Conservation (phyloP, 2,797 vertebrate genomes). For the Triplophysa yarkandensis region DNA sequence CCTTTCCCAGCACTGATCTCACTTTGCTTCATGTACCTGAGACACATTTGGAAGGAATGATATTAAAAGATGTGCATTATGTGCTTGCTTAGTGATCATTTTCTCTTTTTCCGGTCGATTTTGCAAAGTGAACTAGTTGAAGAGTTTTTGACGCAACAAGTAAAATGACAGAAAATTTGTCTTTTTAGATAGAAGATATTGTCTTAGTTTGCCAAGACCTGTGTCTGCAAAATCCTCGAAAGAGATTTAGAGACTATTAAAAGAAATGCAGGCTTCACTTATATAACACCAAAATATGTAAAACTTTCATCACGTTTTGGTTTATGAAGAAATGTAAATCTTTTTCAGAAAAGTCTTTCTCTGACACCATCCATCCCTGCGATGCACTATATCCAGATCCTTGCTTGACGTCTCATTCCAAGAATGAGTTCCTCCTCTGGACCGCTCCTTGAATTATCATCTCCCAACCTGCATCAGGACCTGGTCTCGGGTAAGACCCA, state of each 20-base stretch:
- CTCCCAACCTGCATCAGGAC: slow-evolving; percentile 79
- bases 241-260: neutral
- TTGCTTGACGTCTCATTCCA: slow-evolving; percentile 33
- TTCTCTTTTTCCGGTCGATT: neutral
- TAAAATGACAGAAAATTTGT: neutral
- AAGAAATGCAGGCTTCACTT: slow-evolving; percentile 1
- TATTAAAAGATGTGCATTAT: neutral
- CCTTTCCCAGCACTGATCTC: slow-evolving; percentile 14
- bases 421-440: slow-evolving; percentile 80
- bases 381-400: slow-evolving; percentile 57
- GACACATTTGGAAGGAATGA: slow-evolving; percentile 17
- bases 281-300: neutral
- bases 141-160: neutral
- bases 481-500: slow-evolving; percentile 72
- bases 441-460: slow-evolving; percentile 71
- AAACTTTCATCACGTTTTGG: neutral
- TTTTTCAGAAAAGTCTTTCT: neutral
- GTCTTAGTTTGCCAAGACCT: neutral
- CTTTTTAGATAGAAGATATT: neutral
- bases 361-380: neutral
- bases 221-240: neutral
- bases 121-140: neutral
- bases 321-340: neutral
- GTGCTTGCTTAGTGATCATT: neutral
- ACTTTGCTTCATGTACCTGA: slow-evolving; percentile 12